These are phyloP conservation scores for Sphaeramia orbicularis DNA, from an alignment of 2,797 vertebrate species.

Conservation along the genomic window DNA sequence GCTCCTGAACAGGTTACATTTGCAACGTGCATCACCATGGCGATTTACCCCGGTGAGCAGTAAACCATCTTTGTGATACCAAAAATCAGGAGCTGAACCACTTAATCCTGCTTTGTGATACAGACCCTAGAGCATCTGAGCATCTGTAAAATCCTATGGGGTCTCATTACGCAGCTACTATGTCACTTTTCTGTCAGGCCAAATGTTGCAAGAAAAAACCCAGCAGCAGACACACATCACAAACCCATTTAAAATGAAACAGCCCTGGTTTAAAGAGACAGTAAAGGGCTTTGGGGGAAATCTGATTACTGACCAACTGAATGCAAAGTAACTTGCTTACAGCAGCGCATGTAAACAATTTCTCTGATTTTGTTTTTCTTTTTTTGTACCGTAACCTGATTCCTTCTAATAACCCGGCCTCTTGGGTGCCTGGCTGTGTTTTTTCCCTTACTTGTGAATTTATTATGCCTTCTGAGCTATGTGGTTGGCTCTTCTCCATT, in stretches of 20 bases:
- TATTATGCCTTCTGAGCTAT: neutral
- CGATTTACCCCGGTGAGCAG: no score
- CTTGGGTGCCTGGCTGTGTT: neutral
- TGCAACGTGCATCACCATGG: no score
- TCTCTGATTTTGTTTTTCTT: neutral
- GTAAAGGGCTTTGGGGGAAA: neutral
- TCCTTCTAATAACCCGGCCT: neutral
- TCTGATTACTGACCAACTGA: constrained; percentile 20
- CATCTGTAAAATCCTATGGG: no score
- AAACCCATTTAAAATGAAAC: constrained; percentile 26
- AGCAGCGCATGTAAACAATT: constrained; percentile 2
- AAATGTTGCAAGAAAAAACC: constrained; percentile 43
- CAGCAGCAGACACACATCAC: constrained; percentile 6
- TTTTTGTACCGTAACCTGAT: constrained; percentile 2
- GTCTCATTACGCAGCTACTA: no score
- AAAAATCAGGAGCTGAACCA: no score
- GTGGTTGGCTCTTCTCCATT: constrained; percentile 1
- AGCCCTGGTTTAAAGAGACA: neutral
- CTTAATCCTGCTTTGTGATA: no score
- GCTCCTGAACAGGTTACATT: no score
- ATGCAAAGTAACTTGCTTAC: constrained; percentile 12
- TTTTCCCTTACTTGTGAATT: constrained; percentile 2
- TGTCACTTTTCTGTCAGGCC: constrained; percentile 2
- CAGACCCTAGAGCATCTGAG: no score
- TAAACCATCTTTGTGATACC: no score